A percentile compares a stretch with the other conserved stretches of the same genome.
phyloP scores from a whole-genome alignment of 1,140 invertebrate genomes.

The Meloidogyne hapla region DNA sequence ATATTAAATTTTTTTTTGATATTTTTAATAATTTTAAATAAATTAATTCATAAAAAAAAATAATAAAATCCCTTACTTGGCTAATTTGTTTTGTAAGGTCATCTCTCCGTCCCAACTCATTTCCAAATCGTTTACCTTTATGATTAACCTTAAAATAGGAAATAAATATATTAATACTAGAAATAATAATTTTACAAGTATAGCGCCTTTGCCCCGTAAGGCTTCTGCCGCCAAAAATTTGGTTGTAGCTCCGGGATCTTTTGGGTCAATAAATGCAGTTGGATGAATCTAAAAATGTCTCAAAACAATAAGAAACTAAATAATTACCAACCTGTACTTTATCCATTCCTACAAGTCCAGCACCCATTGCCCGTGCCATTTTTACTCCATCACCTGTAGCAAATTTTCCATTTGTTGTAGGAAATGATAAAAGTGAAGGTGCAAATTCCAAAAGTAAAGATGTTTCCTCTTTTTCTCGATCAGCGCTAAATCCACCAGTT shows the following conservation, averaged over 20 bases:
- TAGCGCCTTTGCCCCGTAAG: conserved; percentile 63
- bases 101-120: conserved; percentile 63
- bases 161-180: not conserved
- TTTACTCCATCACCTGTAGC: conserved; percentile 65
- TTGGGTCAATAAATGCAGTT: conserved; percentile 64
- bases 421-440: conserved; percentile 49
- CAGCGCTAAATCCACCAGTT: conserved; percentile 53
- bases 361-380: conserved; percentile 60
- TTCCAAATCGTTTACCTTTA: conserved; percentile 61
- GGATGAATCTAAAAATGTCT: conserved; percentile 47
- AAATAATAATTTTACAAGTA: conserved; percentile 47
- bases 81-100: conserved; percentile 57
- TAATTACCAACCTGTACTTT: conserved; percentile 40
- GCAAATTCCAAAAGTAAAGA: conserved; percentile 62
- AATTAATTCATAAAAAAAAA: too few relatives aligned
- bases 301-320: not conserved
- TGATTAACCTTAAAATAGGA: conserved; percentile 53
- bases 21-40: too few relatives aligned
- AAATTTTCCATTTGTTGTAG: conserved; percentile 65
- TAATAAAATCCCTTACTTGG: not conserved
- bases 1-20: not conserved
- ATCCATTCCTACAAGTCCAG: conserved; percentile 58
- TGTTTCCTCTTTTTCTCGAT: conserved; percentile 43
- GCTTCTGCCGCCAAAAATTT: conserved; percentile 65
- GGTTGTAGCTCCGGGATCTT: conserved; percentile 53